Percentiles rank a stretch among this genome's conserved stretches.
Conservation (phyloP, 2,797 vertebrate genomes). For the Mycteria americana region DNA sequence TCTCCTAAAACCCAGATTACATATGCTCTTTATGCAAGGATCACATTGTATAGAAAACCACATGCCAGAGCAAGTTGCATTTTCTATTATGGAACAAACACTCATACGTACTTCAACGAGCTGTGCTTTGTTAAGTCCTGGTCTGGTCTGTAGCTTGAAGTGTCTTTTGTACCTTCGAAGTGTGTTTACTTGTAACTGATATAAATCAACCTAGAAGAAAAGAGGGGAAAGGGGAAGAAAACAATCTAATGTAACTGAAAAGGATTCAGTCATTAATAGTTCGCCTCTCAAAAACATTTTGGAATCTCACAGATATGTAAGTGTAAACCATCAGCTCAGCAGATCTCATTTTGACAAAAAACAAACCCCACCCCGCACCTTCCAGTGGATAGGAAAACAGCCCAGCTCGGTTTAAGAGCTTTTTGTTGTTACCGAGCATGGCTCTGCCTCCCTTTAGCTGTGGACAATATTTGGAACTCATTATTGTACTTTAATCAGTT, state of each 20-base stretch:
- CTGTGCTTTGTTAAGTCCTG: constrained; percentile 85
- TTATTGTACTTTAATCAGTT: not conserved
- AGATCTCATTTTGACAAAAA: constrained; percentile 14
- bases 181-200: constrained; percentile 85
- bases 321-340: not conserved
- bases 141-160: constrained; percentile 85
- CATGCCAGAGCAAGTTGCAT: not conserved
- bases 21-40: not conserved
- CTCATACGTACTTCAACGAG: constrained; percentile 80
- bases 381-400: not conserved
- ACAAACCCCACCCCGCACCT: not conserved
- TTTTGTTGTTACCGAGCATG: not conserved
- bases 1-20: constrained; percentile 7
- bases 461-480: not conserved
- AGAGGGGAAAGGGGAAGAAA: not conserved
- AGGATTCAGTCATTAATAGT: not conserved
- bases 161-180: constrained; percentile 86
- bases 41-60: not conserved
- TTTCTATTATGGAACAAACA: constrained; percentile 30
- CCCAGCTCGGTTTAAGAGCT: not conserved
- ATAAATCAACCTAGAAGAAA: constrained; percentile 81
- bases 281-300: rapidly evolving
- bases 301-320: not conserved
- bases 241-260: not conserved
- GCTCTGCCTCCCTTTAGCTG: not conserved